Conservation (phyloP, 2,888 invertebrate species). For the Parnassius mnemosyne region DNA sequence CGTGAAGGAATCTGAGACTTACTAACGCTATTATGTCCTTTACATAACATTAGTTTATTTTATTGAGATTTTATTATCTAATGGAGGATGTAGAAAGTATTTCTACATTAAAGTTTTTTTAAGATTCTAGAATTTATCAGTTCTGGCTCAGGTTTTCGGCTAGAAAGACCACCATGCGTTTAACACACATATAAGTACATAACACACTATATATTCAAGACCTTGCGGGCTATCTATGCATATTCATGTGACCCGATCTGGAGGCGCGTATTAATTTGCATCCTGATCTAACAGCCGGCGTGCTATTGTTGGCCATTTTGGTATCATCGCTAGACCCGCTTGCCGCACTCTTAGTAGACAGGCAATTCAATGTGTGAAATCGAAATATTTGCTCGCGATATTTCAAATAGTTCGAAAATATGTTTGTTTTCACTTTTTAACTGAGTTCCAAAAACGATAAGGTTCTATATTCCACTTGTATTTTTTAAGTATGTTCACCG, state of each 20-base stretch:
- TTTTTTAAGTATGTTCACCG: no score
- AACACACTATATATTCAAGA: slow-evolving; percentile 66
- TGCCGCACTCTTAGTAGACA: slow-evolving; percentile 39
- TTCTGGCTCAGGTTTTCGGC: no score
- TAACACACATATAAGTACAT: slow-evolving; percentile 36
- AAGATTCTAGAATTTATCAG: no score
- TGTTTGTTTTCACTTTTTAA: neutral
- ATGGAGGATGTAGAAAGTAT: no score
- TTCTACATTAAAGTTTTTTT: no score
- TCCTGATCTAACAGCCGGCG: slow-evolving; percentile 59
- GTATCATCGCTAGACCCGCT: slow-evolving; percentile 58
- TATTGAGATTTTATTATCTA: no score
- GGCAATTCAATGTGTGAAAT: slow-evolving; percentile 55
- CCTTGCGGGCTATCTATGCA: slow-evolving; percentile 63
- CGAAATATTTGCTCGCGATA: slow-evolving; percentile 30
- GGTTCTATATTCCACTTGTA: no score
- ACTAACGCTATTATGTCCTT: no score
- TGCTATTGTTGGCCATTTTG: slow-evolving; percentile 63
- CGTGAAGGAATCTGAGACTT: no score
- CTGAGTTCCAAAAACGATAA: no score
- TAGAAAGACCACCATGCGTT: slow-evolving; percentile 7
- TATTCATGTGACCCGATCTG: slow-evolving; percentile 71
- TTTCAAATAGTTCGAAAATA: neutral
- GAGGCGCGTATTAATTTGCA: slow-evolving; percentile 78
- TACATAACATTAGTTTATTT: no score